phyloP scores from a whole-genome alignment of 2,888 invertebrate genomes.

The Harpagoxenus sublaevis region DNA sequence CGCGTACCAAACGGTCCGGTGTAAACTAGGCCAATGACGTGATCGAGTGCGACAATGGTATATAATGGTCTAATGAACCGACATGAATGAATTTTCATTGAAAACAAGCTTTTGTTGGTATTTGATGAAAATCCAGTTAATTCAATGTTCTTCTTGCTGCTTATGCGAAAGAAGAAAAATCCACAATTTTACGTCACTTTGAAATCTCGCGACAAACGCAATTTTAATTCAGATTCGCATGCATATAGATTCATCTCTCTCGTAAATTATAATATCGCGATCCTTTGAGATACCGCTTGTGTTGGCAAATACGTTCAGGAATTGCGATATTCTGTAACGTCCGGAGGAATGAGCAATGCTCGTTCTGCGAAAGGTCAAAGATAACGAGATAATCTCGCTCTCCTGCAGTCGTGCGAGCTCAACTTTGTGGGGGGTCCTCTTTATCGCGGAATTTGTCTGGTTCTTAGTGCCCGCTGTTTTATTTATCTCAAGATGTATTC shows the following conservation, averaged over 20 bases:
- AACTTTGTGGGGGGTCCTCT: not conserved
- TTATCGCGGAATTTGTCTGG: not conserved
- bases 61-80: not conserved
- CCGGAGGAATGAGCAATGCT: not conserved
- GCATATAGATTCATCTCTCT: not conserved
- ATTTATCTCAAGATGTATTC: constrained; percentile 7
- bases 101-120: not conserved
- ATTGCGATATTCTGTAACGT: not conserved
- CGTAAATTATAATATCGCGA: not conserved
- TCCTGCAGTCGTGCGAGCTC: not conserved
- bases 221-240: not conserved
- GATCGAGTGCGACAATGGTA: not conserved
- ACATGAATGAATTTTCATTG: not conserved
- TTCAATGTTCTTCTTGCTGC: not conserved
- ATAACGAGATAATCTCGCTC: constrained; percentile 26
- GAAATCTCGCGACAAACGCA: not conserved
- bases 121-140: not conserved
- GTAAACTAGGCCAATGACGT: not conserved
- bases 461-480: not conserved
- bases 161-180: not conserved
- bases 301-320: not conserved
- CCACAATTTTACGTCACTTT: not conserved
- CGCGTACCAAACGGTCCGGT: too few relatives aligned
- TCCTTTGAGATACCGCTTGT: not conserved
- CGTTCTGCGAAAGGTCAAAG: constrained; percentile 37